Conservation (phyloP, 2,888 invertebrate species). For the Cantharis nigra region DNA sequence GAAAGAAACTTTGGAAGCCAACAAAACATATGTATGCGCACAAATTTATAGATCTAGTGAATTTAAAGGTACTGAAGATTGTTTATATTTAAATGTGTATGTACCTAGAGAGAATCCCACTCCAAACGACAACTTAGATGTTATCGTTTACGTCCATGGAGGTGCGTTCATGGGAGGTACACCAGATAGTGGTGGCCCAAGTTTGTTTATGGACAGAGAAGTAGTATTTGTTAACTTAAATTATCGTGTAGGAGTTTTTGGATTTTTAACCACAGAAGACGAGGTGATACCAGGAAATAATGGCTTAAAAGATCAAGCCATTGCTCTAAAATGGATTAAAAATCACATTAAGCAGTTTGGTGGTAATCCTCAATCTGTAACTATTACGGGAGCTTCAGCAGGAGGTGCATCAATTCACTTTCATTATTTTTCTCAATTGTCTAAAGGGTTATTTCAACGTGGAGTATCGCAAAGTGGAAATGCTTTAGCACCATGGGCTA, state of each 20-base stretch:
- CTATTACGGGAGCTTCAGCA: constrained; percentile 68
- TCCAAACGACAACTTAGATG: constrained; percentile 6
- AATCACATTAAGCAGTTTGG: constrained; percentile 58
- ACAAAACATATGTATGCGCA: not conserved
- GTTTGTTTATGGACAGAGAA: constrained; percentile 15
- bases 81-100: constrained; percentile 16
- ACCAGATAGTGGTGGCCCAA: not conserved
- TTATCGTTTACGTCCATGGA: constrained; percentile 13
- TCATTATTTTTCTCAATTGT: constrained; percentile 67
- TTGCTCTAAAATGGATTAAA: constrained; percentile 67
- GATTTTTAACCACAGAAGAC: constrained; percentile 3
- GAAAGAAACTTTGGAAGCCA: not conserved
- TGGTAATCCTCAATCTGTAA: constrained; percentile 68
- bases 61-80: constrained; percentile 9
- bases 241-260: constrained; percentile 6
- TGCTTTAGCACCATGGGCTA: constrained; percentile 60
- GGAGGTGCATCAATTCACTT: constrained; percentile 74
- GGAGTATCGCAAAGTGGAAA: constrained; percentile 72
- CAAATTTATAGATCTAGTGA: not conserved
- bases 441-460: constrained; percentile 57
- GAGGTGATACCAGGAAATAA: not conserved
- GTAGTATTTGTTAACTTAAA: constrained; percentile 6
- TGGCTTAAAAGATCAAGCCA: constrained; percentile 64
- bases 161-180: constrained; percentile 12
- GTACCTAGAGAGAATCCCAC: not conserved